Percentiles rank a stretch among this genome's conserved stretches.
phyloP scores from a whole-genome alignment of 2,797 vertebrate species.

The Eidolon dupreanum region DNA sequence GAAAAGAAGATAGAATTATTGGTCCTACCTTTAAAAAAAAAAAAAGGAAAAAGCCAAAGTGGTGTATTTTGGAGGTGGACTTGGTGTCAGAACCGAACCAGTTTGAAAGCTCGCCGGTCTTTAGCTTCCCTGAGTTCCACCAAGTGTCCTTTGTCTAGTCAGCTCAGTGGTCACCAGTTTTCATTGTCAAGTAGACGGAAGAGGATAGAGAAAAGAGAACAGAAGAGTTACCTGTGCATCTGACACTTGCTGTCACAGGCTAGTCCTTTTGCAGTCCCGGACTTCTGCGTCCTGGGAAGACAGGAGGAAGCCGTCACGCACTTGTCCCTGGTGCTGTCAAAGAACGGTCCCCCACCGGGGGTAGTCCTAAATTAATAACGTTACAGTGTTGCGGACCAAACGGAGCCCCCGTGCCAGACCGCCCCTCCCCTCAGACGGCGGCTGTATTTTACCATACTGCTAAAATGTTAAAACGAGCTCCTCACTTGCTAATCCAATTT shows the following conservation, averaged over 20 bases:
- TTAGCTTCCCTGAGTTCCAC: not conserved
- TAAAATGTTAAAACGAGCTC: not conserved
- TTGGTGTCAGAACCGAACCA: not conserved
- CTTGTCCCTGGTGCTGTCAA: not conserved
- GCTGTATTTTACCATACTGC: not conserved
- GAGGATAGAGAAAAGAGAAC: not conserved
- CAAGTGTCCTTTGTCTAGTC: not conserved
- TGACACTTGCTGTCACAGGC: accelerated
- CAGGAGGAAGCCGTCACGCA: not conserved
- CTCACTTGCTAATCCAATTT: not conserved
- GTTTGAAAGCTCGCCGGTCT: not conserved
- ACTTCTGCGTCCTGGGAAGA: not conserved
- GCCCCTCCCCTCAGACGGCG: not conserved
- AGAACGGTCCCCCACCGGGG: not conserved
- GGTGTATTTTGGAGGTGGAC: not conserved
- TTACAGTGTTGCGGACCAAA: not conserved
- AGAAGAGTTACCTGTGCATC: not conserved
- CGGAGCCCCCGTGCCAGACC: not conserved
- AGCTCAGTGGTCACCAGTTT: not conserved
- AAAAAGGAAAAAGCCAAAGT: not conserved
- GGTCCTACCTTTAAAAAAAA: not conserved
- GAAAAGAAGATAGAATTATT: not conserved
- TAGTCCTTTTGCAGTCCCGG: not conserved
- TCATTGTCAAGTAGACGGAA: not conserved
- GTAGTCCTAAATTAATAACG: not conserved